Conservation (phyloP, 2,797 vertebrate species). For the Peromyscus attwateri region DNA sequence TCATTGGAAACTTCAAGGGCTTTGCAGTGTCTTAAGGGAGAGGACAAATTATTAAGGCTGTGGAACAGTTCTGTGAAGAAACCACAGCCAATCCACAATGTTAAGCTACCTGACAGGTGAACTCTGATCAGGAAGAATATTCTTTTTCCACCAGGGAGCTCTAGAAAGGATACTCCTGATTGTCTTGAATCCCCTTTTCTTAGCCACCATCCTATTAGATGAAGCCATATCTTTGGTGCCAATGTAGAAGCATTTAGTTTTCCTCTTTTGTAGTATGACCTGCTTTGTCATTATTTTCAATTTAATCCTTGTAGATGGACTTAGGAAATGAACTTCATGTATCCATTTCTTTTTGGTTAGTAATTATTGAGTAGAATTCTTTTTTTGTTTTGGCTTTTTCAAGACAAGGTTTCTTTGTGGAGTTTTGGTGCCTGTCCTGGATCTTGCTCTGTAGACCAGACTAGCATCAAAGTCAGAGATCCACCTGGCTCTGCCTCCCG, state of each 20-base stretch:
- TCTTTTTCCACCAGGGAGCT: fast-evolving
- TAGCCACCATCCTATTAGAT: background rate
- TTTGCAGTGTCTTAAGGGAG: background rate
- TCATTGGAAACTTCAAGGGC: fast-evolving
- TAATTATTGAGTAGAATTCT: background rate
- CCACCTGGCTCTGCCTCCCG: too few species aligned
- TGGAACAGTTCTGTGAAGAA: background rate
- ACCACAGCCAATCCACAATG: fast-evolving
- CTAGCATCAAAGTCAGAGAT: too few species aligned
- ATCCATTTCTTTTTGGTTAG: background rate
- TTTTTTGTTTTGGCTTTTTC: too few species aligned
- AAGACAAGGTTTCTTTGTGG: too few species aligned
- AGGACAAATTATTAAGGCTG: background rate
- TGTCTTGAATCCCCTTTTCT: background rate
- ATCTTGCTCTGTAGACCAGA: too few species aligned
- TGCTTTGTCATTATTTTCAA: background rate
- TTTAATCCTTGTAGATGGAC: background rate
- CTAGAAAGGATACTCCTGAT: fast-evolving
- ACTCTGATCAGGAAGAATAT: background rate
- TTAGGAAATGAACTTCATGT: background rate
- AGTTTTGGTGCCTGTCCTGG: too few species aligned
- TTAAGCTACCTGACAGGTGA: background rate
- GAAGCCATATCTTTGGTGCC: fast-evolving
- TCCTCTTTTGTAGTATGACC: background rate
- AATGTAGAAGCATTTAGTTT: background rate